Evolutionary conservation across 2,113 vertebrate genomes (phyloP), one percentile per base, ranked within the genome.

Genomic region (Oncorhynchus nerka): DNA sequence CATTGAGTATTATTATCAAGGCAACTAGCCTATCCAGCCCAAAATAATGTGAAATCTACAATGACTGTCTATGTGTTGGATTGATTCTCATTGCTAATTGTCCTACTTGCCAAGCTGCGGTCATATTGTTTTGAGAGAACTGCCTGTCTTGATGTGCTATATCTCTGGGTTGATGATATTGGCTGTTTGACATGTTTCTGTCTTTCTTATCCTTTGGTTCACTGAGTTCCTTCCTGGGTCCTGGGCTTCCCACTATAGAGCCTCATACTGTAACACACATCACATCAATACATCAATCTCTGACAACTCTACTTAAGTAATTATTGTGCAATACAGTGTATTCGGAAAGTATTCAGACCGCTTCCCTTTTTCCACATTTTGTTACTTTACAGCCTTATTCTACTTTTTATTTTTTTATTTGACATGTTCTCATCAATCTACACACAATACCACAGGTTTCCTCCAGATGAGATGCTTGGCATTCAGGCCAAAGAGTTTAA

Each of bases 51-150:
- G 24, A 30, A 65, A 26, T 66, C 22, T 67, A 30, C 22, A 67
- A 67, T 73, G 13, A 81, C n/a, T 80, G 19, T 79, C 81, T 89
- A 48, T 45, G 55, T 78, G 79, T 75, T 81, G 85, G 90, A 91
- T 87, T 91, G 88, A 90, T 90, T 92, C 72, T 0, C 81, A 69
- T 76, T 76, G 75, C 81, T 81, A 75, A 76, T 48, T 75, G n/a
- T 28, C 28, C 59, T 75, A 75, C 81, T 64, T 4, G 69, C 62
- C 75, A 19, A 24, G 76, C 71, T 81, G 81, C 59, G 69, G 77
- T 70, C 8, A 73, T 20, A 66, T 62, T 77, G 72, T 79, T 80
- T 75, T 70, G 15, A 73, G 26, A 79, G 34, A 71, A 26, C 30
- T 83, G 81, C 83, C 76, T 76, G 78, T 70, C 71, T 78, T 65